These are phyloP conservation scores for Eupithecia dodoneata DNA, from an alignment of 2,888 invertebrate species.

Conservation along the genomic window DNA sequence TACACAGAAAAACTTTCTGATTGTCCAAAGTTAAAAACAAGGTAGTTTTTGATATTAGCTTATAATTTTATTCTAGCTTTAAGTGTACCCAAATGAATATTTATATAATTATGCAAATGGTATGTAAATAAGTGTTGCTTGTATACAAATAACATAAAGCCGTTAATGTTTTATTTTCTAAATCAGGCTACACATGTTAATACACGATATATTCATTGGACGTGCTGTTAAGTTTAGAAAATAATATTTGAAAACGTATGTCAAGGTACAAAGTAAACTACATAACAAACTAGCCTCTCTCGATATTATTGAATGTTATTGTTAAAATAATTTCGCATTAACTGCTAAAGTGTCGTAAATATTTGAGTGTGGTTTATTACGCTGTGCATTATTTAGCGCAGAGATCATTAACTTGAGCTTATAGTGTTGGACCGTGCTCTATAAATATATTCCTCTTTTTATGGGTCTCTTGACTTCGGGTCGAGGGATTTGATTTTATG, in stretches of 20 bases:
- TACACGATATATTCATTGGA: neutral
- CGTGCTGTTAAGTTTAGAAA: neutral
- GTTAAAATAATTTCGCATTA: conserved; percentile 20
- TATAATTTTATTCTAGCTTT: neutral
- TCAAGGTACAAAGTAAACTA: neutral
- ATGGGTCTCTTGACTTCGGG: conserved; percentile 18
- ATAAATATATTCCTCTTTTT: conserved; percentile 19
- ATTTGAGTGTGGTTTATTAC: conserved; percentile 30
- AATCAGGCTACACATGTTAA: neutral
- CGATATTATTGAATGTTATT: conserved; percentile 23
- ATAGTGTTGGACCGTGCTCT: conserved; percentile 7
- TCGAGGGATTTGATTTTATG: neutral
- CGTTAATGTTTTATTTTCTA: neutral
- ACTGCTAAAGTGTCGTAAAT: conserved; percentile 26
- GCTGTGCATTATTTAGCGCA: conserved; percentile 29
- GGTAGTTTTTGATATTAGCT: neutral
- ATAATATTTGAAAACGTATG: neutral
- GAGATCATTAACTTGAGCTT: conserved; percentile 19
- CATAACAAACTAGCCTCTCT: neutral
- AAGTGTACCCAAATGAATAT: neutral
- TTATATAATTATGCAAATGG: neutral
- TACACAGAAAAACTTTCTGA: neutral
- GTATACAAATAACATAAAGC: neutral
- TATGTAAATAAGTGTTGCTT: neutral
- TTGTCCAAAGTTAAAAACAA: neutral